Evolutionary conservation across 2,888 invertebrate species (phyloP).

Genomic region (Caenorhabditis plicata): DNA sequence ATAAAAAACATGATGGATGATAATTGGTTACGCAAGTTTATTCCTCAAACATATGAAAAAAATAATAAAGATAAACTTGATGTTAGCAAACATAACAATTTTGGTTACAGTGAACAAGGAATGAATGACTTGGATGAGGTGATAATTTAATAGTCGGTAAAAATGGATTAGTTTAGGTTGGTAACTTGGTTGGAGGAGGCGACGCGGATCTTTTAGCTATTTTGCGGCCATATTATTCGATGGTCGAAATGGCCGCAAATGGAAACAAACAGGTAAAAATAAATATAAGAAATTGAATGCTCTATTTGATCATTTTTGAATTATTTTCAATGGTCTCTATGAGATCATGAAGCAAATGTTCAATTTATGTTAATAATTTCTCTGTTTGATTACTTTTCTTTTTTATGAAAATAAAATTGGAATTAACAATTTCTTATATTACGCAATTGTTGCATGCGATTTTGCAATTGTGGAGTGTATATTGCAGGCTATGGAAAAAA

Average conservation of each 20-base stretch:
- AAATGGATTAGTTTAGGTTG: conserved; percentile 25
- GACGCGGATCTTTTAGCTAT: conserved; percentile 52
- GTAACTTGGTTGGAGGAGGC: conserved; percentile 53
- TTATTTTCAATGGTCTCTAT: no score
- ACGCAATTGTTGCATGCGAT: no score
- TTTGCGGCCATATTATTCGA: conserved; percentile 58
- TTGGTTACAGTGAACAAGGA: conserved; percentile 55
- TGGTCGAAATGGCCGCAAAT: conserved; percentile 60
- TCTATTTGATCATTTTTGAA: no score
- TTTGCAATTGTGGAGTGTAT: no score
- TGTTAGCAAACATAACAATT: conserved; percentile 46
- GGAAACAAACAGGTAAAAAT: conserved; percentile 51
- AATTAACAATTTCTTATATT: no score
- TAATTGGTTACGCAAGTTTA: conserved; percentile 52
- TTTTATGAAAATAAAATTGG: no score
- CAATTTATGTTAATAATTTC: no score
- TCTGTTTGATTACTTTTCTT: no score
- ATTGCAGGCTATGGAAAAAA: no score
- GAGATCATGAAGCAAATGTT: no score
- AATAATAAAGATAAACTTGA: conserved; percentile 32
- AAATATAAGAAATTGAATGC: not conserved
- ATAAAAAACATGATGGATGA: conserved; percentile 54
- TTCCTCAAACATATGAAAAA: conserved; percentile 43
- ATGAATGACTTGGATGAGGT: conserved; percentile 59
- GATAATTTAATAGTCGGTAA: not conserved